phyloP scores from a whole-genome alignment of 2,888 invertebrate genomes.

The Camponotus fellah region DNA sequence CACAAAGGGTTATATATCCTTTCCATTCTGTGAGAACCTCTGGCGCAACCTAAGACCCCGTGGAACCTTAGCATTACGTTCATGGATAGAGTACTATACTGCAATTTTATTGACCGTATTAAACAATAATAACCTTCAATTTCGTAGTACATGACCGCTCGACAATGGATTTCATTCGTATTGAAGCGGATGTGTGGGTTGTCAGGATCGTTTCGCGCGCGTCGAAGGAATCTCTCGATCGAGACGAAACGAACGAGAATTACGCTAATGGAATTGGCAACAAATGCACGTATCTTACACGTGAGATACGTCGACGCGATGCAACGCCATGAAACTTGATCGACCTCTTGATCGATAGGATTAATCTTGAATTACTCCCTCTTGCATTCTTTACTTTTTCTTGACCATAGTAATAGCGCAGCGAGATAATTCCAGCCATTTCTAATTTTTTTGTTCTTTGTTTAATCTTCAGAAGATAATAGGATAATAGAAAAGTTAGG shows the following conservation, averaged over 20 bases:
- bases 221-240: slow-evolving; percentile 48
- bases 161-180: slow-evolving; percentile 77
- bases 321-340: slow-evolving; percentile 34
- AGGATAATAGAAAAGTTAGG: background rate
- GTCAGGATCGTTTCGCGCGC: slow-evolving; percentile 67
- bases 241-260: slow-evolving; percentile 57
- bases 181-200: slow-evolving; percentile 72
- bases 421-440: slow-evolving; percentile 31
- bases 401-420: slow-evolving; percentile 26
- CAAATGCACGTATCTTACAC: slow-evolving; percentile 28
- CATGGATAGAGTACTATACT: slow-evolving; percentile 71
- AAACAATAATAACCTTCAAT: slow-evolving; percentile 80
- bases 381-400: slow-evolving; percentile 23
- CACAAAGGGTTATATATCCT: background rate
- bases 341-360: slow-evolving; percentile 36
- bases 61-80: slow-evolving; percentile 68
- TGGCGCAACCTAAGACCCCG: slow-evolving; percentile 69
- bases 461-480: background rate
- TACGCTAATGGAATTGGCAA: slow-evolving; percentile 43
- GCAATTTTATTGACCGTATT: slow-evolving; percentile 77
- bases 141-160: slow-evolving; percentile 68
- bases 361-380: slow-evolving; percentile 36
- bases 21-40: slow-evolving; percentile 63
- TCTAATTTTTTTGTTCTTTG: slow-evolving; percentile 6
- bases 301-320: slow-evolving; percentile 16